Base-by-base conservation (phyloP, 1,140 invertebrate genomes). In the Bombus balteatus region DNA sequence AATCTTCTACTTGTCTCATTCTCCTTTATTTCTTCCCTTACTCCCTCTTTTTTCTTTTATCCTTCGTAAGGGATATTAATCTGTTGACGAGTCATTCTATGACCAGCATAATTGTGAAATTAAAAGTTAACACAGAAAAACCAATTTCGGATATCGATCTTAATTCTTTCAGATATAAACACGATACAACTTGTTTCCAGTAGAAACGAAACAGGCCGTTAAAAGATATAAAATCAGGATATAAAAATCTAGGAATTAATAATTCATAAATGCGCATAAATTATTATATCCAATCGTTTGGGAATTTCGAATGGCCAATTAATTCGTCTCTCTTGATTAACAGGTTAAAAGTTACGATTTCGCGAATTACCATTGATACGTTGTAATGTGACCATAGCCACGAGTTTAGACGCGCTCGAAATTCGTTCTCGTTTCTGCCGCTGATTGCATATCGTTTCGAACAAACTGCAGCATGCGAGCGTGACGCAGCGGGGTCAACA, bases 401-500 rank as follows among this genome's bases (percentile, higher is more conserved):
- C 25, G 39, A n/a, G 13, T 25, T n/a, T 37, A 72, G 28, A 73
- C 37, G 18, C 70, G 39, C 32, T 57, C 39, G 47, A 25, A 28
- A 25, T 66, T 66, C 28, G 34, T 37, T 68, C 59, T 66, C 34
- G 65, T 71, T 68, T 62, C 66, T 47, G 25, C 1, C 41, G 57
- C 12, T 65, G 57, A 68, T 72, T 72, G 71, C 72, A 79, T 72
- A 79, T 86, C 72, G 53, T 82, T 76, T 76, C 80, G 62, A 81
- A 47, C 80, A 76, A 82, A 86, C 77, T 71, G 80, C 80, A 71
- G 34, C 79, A n/a, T 39, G 47, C 71, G 37, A 86, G 80, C 85
- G 85, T 86, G 80, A 71, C 85, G 85, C 79, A 80, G 85, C 85
- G 72, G 80, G 80, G 85, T 86, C 85, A 86, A 80, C 80, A 71